phyloP scores from a whole-genome alignment of 2,113 vertebrate species.

The Nibea coibor region DNA sequence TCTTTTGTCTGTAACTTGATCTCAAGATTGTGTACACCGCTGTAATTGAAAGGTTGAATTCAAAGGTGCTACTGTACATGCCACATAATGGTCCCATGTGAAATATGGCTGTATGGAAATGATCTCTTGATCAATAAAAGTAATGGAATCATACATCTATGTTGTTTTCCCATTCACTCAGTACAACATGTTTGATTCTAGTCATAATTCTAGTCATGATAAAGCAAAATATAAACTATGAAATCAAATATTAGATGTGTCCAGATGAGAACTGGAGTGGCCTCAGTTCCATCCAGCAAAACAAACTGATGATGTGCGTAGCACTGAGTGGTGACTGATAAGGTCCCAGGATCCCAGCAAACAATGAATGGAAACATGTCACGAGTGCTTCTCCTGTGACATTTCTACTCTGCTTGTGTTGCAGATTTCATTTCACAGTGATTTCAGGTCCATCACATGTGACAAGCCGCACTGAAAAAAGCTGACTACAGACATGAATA shows the following conservation, averaged over 20 bases:
- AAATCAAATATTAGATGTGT: not conserved
- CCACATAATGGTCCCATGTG: not conserved
- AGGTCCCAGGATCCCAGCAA: conserved; percentile 2
- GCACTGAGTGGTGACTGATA: not conserved
- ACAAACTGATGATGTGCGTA: not conserved
- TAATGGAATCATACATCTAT: not conserved
- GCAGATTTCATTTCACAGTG: conserved; percentile 47
- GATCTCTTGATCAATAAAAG: conserved; percentile 39
- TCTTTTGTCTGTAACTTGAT: not conserved
- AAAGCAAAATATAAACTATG: not conserved
- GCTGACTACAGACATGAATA: not conserved
- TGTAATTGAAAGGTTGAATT: not conserved
- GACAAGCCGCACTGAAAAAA: not conserved
- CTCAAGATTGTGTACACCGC: not conserved
- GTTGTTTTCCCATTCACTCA: not conserved
- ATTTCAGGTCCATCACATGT: conserved; percentile 16
- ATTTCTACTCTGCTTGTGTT: conserved; percentile 20
- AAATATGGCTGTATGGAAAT: not conserved
- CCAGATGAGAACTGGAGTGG: not conserved
- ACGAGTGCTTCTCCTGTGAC: conserved; percentile 2
- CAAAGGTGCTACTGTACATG: not conserved
- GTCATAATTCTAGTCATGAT: no score
- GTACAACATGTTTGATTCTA: not conserved
- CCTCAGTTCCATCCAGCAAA: not conserved
- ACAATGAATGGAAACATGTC: conserved; percentile 5